These are phyloP conservation scores for Synaphobranchus kaupii DNA, from an alignment of 2,797 vertebrate genomes.

Conservation along the genomic window DNA sequence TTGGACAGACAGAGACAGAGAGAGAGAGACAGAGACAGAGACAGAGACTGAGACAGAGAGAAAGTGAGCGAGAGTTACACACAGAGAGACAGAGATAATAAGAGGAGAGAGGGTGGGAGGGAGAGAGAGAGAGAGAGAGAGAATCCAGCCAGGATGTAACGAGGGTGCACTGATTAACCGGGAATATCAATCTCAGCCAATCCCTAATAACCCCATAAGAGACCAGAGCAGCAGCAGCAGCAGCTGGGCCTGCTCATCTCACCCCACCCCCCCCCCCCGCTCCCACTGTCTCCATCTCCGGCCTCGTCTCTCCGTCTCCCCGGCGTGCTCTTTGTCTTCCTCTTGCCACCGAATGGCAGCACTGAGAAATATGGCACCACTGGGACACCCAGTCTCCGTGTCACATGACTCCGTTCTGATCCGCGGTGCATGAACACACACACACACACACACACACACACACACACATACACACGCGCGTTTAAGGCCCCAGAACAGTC, in stretches of 20 bases:
- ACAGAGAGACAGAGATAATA: too few species aligned
- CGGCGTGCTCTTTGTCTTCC: background rate
- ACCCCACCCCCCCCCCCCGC: constrained; percentile 28
- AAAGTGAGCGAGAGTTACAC: too few species aligned
- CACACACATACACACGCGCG: background rate
- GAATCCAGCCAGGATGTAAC: constrained; percentile 18
- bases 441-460: background rate
- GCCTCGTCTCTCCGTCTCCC: background rate
- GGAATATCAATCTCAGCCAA: constrained; percentile 52
- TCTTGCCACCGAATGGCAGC: background rate
- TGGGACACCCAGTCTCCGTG: background rate
- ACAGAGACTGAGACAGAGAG: too few species aligned
- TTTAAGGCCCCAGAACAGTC: background rate
- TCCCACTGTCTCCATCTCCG: background rate
- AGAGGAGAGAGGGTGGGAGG: background rate
- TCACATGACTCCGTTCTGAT: background rate
- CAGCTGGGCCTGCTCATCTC: background rate
- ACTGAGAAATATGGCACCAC: background rate
- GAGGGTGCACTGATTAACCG: constrained; percentile 60
- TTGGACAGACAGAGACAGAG: too few species aligned
- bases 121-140: background rate
- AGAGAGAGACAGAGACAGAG: too few species aligned
- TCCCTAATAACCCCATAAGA: constrained; percentile 57
- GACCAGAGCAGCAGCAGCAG: constrained; percentile 23
- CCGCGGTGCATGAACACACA: background rate